Conservation (phyloP, 2,888 invertebrate genomes). For the Empis stercorea region DNA sequence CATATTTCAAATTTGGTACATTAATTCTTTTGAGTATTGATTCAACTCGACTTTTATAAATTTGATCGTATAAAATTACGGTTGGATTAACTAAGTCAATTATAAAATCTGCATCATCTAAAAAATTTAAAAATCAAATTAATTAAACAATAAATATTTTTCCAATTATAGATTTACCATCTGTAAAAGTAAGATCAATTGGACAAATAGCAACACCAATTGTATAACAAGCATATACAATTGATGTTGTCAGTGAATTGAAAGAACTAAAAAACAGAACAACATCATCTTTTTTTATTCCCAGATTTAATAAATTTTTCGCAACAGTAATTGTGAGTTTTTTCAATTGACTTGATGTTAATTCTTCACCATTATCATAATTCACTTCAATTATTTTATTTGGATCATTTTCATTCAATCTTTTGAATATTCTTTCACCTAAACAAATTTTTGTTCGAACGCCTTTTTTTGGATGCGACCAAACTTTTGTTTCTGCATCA, state of each 20-base stretch:
- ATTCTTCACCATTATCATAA: background rate
- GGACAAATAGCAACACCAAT: conserved; percentile 1
- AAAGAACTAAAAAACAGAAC: background rate
- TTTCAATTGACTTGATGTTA: background rate
- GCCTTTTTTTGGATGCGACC: no score
- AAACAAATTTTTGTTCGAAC: background rate
- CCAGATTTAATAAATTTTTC: background rate
- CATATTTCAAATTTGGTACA: background rate
- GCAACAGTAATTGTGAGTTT: background rate
- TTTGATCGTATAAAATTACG: background rate
- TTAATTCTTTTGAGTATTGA: background rate
- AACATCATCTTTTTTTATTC: background rate
- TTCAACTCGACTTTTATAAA: background rate
- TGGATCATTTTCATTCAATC: background rate
- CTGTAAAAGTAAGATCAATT: conserved; percentile 1
- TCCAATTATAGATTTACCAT: conserved; percentile 1
- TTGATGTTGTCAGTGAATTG: background rate
- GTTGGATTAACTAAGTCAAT: background rate
- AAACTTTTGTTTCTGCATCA: no score
- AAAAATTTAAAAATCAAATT: no score
- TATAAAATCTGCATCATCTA: conserved; percentile 2
- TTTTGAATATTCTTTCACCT: background rate
- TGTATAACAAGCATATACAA: background rate
- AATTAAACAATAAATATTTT: background rate
- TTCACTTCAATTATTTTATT: conserved; percentile 1